phyloP scores from a whole-genome alignment of 2,797 vertebrate species.

The Mormyrops boulengeri region DNA sequence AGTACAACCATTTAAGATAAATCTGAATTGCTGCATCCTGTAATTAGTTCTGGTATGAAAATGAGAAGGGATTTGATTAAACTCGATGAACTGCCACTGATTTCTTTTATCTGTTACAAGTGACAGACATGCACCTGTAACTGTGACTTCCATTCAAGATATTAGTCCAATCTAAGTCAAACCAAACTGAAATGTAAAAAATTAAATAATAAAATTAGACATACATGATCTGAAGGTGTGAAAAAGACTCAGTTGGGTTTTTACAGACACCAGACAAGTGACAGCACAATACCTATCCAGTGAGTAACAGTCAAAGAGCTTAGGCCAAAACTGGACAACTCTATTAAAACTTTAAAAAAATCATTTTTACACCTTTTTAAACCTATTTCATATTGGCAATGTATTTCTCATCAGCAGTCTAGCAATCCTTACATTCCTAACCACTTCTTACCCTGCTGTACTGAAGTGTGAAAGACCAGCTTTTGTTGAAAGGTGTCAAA shows the following conservation, averaged over 20 bases:
- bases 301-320: neutral
- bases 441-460: neutral
- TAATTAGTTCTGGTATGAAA: slow-evolving; percentile 3
- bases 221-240: neutral
- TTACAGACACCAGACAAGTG: neutral
- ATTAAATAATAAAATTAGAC: neutral
- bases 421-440: neutral
- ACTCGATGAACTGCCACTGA: neutral
- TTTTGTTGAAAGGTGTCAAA: slow-evolving; percentile 25
- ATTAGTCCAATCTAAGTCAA: neutral
- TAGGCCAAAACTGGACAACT: neutral
- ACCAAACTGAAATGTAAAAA: neutral
- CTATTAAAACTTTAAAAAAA: neutral
- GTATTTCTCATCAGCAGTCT: neutral
- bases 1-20: neutral
- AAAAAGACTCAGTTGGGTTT: neutral
- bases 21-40: neutral
- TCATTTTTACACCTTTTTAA: neutral
- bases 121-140: neutral
- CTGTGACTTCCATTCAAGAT: neutral
- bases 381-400: neutral
- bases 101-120: neutral
- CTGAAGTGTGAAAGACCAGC: neutral
- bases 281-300: neutral
- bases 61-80: neutral